Evolutionary conservation across 2,888 invertebrate genomes (phyloP), one percentile per base, ranked within the genome.

Genomic region (Tridacna gigas): DNA sequence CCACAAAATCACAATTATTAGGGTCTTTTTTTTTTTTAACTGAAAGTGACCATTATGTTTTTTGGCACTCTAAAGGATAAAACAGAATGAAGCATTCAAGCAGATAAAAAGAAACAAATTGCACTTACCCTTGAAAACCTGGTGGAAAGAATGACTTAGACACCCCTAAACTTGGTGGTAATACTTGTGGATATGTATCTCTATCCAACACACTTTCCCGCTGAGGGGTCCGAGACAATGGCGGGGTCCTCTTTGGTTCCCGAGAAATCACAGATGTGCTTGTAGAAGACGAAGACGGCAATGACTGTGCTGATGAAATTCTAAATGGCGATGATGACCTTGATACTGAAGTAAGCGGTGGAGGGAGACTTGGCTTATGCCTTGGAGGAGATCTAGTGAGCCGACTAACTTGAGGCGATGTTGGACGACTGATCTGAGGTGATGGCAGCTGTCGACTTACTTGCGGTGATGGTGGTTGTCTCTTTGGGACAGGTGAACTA

Each of bases 131-230:
- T 60, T 75, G 79, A 75, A 74, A 80, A 22, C 85, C 83, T 48
- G 83, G 75, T 9, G 82, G 63, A 61, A 82, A 85, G 83, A 85
- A 85, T 51, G 90, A 85, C 82, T 90, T 89, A 48, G 88, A 79
- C 71, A 89, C 86, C 73, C 88, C 77, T 61, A 89, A 81, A 79
- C 80, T 88, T 51, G 86, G 83, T 60, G 89, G 89, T 66, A 89
- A 80, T 65, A 83, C 82, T 77, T 83, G 86, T 67, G 66, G 77
- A 69, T 88, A 88, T 12, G 80, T 67, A 13, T 88, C 84, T 48
- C 78, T 84, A 63, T 86, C 51, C 18, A 80, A 69, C 60, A 79
- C 77, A 28, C 84, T 83, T n/a, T 77, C 80, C 18, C 86, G 75
- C n/a, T 65, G 77, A 60, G 86, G 81, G 65, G 78, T 69, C 51